Conservation (phyloP, 2,113 vertebrate species). For the Vombatus ursinus region DNA sequence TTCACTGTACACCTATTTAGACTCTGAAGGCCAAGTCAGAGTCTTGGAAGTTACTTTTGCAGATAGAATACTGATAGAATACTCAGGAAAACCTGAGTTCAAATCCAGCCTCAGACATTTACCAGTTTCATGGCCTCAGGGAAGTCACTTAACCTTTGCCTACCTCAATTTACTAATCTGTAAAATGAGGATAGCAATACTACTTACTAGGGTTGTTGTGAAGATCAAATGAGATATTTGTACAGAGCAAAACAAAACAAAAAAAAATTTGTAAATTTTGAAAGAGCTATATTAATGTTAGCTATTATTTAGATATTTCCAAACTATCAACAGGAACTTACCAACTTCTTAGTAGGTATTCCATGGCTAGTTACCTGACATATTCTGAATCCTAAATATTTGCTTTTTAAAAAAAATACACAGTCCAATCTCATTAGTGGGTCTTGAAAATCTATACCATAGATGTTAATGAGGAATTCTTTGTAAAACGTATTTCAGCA, state of each 20-base stretch:
- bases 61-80: neutral
- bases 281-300: neutral
- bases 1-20: constrained; percentile 32
- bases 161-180: neutral
- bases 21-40: constrained; percentile 37
- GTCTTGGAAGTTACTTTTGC: constrained; percentile 65
- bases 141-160: neutral
- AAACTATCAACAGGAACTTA: constrained; percentile 53
- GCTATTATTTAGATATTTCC: constrained; percentile 51
- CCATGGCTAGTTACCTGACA: constrained; percentile 62
- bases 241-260: neutral
- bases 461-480: constrained; percentile 75
- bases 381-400: constrained; percentile 72
- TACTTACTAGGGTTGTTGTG: neutral
- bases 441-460: constrained; percentile 74
- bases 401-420: constrained; percentile 31
- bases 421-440: constrained; percentile 70
- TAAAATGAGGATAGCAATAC: neutral
- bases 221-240: neutral
- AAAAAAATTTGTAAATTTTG: neutral
- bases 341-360: constrained; percentile 62
- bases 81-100: neutral
- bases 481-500: constrained; percentile 73
- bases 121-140: neutral
- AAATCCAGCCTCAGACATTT: neutral